phyloP scores from a whole-genome alignment of 64 coral and sea anemone genomes.

The Acropora yongei region DNA sequence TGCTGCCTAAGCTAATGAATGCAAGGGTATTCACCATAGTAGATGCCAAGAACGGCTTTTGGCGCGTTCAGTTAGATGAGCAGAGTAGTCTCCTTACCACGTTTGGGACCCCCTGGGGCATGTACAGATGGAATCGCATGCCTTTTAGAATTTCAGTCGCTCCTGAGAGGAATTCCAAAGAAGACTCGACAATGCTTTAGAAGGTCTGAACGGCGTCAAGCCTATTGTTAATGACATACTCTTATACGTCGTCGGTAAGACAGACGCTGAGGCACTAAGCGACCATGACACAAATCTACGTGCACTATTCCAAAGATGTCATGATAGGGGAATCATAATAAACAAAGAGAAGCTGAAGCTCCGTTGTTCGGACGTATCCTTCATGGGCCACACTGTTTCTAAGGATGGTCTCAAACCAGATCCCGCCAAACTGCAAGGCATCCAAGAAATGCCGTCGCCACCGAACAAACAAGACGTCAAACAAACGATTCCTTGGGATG shows the following conservation, averaged over 20 bases:
- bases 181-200: constrained; percentile 10
- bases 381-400: constrained; percentile 52
- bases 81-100: constrained; percentile 43
- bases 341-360: constrained; percentile 60
- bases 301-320: constrained; percentile 38
- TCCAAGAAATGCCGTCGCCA: constrained; percentile 37
- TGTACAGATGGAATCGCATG: constrained; percentile 68
- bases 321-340: constrained; percentile 33
- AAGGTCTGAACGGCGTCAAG: constrained; percentile 34
- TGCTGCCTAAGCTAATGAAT: constrained; percentile 33
- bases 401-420: constrained; percentile 53
- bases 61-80: constrained; percentile 39
- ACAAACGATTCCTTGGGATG: constrained; percentile 54
- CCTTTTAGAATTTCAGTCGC: constrained; percentile 53
- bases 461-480: constrained; percentile 46
- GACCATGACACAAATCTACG: constrained; percentile 35
- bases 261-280: background rate
- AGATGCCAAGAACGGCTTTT: constrained; percentile 63
- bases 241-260: constrained; percentile 25
- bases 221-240: constrained; percentile 70
- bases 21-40: constrained; percentile 55
- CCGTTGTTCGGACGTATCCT: constrained; percentile 31
- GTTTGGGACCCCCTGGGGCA: constrained; percentile 58
- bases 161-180: constrained; percentile 53
- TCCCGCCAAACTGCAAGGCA: constrained; percentile 59